These are phyloP conservation scores for Galerucella pusilla DNA, from an alignment of 2,888 invertebrate genomes.

Conservation along the genomic window DNA sequence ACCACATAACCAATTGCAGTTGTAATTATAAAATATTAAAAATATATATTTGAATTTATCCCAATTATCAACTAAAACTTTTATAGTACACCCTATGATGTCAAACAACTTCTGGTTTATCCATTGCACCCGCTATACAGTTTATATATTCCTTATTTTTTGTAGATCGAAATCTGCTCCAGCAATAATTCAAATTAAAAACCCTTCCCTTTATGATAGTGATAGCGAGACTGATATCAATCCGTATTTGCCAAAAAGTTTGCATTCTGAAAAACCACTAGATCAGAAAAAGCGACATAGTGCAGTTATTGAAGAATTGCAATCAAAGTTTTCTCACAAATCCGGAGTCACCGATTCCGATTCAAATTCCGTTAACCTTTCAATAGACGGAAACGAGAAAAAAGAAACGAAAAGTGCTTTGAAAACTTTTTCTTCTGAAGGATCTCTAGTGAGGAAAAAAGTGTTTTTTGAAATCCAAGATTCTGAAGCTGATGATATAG, in stretches of 20 bases:
- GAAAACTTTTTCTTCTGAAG: constrained; percentile 69
- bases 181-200: constrained; percentile 47
- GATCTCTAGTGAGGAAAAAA: constrained; percentile 72
- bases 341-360: constrained; percentile 37
- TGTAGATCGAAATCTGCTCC: constrained; percentile 30
- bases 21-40: too few relatives aligned
- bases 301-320: constrained; percentile 49
- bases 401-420: constrained; percentile 68
- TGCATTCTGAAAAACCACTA: constrained; percentile 31
- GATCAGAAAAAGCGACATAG: constrained; percentile 39
- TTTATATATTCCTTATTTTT: background rate
- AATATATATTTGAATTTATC: too few relatives aligned
- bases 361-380: constrained; percentile 28
- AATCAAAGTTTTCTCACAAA: constrained; percentile 31
- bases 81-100: too few relatives aligned
- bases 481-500: constrained; percentile 47
- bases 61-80: too few relatives aligned
- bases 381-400: constrained; percentile 35
- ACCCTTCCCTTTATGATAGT: constrained; percentile 52
- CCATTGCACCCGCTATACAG: too few relatives aligned
- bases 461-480: constrained; percentile 73
- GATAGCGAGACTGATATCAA: constrained; percentile 51
- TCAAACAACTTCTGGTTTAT: too few relatives aligned
- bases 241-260: constrained; percentile 25
- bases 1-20: too few relatives aligned